Conservation (phyloP, 2,797 vertebrate genomes). For the Notoglanidium macrostoma region DNA sequence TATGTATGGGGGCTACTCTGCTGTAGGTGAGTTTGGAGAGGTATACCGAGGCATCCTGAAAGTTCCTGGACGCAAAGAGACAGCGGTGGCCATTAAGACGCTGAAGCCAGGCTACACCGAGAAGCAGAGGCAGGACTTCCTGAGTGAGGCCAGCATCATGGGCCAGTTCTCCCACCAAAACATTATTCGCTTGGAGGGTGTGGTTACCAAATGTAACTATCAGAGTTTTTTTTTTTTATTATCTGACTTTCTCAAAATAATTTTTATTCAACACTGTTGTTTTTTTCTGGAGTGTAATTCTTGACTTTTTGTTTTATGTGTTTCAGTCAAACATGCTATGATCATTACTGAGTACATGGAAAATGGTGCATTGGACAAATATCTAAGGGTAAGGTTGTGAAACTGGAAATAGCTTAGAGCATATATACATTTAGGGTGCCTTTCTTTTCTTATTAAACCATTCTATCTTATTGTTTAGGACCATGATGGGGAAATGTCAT, state of each 20-base stretch:
- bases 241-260: not conserved
- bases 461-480: constrained; percentile 64
- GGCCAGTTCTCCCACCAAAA: constrained; percentile 97
- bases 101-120: constrained; percentile 93
- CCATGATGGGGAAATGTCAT: constrained; percentile 87
- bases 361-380: constrained; percentile 92
- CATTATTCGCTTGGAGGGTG: constrained; percentile 93
- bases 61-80: constrained; percentile 81
- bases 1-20: constrained; percentile 32
- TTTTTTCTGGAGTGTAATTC: not conserved
- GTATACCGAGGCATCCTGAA: constrained; percentile 91
- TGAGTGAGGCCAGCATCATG: constrained; percentile 97
- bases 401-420: not conserved
- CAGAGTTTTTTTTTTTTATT: not conserved
- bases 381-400: constrained; percentile 81
- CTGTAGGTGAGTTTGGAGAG: constrained; percentile 92
- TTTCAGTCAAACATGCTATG: constrained; percentile 93
- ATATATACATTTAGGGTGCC: not conserved
- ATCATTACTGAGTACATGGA: constrained; percentile 98
- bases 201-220: constrained; percentile 91
- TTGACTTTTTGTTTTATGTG: constrained; percentile 18
- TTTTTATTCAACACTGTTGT: not conserved
- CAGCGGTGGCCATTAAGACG: constrained; percentile 91
- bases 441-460: not conserved
- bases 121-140: constrained; percentile 94